Base-by-base conservation (phyloP, 1,140 invertebrate genomes). In the Physella acuta region DNA sequence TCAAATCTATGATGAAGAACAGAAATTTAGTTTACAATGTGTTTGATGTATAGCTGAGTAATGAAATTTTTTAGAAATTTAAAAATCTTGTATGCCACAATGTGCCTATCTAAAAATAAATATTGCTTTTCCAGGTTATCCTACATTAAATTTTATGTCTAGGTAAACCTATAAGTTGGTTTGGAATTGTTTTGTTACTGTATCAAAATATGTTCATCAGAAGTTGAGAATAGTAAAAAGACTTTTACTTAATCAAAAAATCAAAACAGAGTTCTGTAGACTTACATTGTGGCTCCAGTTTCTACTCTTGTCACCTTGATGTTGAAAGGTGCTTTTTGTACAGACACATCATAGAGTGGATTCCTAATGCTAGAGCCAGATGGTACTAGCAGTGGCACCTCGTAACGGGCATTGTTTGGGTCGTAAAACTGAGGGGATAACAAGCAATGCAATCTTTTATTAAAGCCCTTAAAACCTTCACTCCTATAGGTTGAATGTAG, bases 1-100 rank as follows among this genome's bases (percentile, higher is more conserved):
- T 75, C 73, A 70, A 80, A 80, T 49, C 76, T 80, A 51, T 36
- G 72, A 55, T 14, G n/a, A 33, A 37, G 62, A 30, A 71, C n/a
- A n/a, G n/a, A n/a, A n/a, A n/a, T n/a, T n/a, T n/a, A n/a, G n/a
- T n/a, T n/a, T n/a, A n/a, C n/a, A n/a, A n/a, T n/a, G n/a, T n/a
- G n/a, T n/a, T 52, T 55, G 51, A 37, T 24, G 26, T 28, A 11
- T 16, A 51, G 11, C 17, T 44, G n/a, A 16, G 17, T 44, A 31
- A 49, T n/a, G n/a, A n/a, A n/a, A n/a, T n/a, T n/a, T n/a, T n/a
- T n/a, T n/a, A n/a, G n/a, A n/a, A n/a, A n/a, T n/a, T n/a, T n/a
- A n/a, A n/a, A n/a, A n/a, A n/a, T n/a, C n/a, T n/a, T n/a, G n/a
- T n/a, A n/a, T n/a, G n/a, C n/a, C n/a, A n/a, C n/a, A n/a, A n/a